Conservation (phyloP, 2,113 vertebrate genomes). For the Agapornis roseicollis region DNA sequence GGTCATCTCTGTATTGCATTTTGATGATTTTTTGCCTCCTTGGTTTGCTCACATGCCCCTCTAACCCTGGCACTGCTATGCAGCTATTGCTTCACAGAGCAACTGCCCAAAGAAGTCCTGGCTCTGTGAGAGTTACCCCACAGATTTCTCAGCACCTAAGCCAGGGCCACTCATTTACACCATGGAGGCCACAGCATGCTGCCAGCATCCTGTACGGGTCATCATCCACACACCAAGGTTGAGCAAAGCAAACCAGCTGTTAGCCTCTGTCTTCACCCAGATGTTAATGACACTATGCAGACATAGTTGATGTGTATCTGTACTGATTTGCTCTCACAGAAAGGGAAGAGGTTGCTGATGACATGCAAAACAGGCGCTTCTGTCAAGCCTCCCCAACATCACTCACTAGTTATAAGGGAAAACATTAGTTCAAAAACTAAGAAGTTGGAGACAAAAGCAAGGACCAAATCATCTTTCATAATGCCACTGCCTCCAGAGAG, state of each 20-base stretch:
- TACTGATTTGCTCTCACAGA: neutral
- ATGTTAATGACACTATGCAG: neutral
- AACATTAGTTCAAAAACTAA: neutral
- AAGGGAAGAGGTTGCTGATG: neutral
- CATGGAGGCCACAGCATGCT: accelerated
- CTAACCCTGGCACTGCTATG: neutral
- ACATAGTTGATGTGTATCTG: accelerated
- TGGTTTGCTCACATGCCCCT: accelerated
- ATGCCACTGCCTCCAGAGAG: neutral
- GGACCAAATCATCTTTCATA: neutral
- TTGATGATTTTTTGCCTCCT: neutral
- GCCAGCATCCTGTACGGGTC: accelerated
- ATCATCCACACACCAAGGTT: neutral
- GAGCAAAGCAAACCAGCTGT: neutral
- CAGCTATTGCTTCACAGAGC: neutral
- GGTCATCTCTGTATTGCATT: neutral
- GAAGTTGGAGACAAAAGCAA: neutral
- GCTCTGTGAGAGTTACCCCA: neutral
- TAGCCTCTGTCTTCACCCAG: neutral
- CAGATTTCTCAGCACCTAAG: neutral
- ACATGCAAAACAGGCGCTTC: neutral
- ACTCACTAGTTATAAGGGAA: neutral
- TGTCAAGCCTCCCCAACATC: neutral
- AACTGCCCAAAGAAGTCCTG: neutral
- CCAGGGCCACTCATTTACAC: neutral